phyloP scores from a whole-genome alignment of 2,797 vertebrate genomes.

The Dermochelys coriacea region DNA sequence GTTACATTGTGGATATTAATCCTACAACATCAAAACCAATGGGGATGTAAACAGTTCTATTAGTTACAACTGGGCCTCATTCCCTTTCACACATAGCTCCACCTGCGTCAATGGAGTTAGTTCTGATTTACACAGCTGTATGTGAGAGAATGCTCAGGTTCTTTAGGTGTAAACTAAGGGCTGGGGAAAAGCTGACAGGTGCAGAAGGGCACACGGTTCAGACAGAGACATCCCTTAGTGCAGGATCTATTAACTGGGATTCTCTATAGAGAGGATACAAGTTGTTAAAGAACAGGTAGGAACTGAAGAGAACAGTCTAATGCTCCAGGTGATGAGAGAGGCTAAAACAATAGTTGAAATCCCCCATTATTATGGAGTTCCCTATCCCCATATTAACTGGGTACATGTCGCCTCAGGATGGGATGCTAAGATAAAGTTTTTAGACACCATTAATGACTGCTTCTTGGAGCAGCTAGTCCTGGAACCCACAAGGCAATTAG shows the following conservation, averaged over 20 bases:
- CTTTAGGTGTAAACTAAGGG: background rate
- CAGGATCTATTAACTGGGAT: background rate
- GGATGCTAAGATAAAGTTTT: background rate
- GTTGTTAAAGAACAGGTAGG: background rate
- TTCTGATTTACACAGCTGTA: background rate
- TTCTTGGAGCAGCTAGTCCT: background rate
- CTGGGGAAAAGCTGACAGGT: background rate
- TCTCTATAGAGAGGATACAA: background rate
- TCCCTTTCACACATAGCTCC: no score
- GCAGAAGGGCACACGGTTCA: background rate
- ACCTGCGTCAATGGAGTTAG: background rate
- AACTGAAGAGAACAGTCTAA: background rate
- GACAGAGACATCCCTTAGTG: background rate
- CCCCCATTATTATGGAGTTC: no score
- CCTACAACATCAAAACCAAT: no score
- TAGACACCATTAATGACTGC: background rate
- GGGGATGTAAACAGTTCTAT: no score
- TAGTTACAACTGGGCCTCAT: no score
- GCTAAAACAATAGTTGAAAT: background rate
- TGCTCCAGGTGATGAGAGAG: background rate
- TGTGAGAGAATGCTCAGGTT: background rate
- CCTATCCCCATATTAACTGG: background rate
- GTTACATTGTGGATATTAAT: no score
- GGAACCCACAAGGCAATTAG: background rate
- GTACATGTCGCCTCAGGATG: background rate